Evolutionary conservation across 2,888 invertebrate genomes (phyloP), one percentile per base, ranked within the genome.

Genomic region (Laspeyria flexula): DNA sequence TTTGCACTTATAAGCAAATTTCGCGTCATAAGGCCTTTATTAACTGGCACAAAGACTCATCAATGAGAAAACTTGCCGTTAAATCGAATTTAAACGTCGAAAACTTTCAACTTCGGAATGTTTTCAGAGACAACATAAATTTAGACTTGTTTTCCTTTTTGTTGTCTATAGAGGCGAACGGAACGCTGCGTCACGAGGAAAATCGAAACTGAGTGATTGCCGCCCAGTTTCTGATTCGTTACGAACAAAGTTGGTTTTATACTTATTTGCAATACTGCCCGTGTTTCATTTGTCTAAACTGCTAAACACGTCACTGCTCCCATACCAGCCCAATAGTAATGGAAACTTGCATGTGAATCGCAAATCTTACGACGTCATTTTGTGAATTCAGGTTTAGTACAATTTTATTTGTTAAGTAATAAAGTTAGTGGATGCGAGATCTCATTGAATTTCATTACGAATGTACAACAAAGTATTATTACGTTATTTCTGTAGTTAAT

Each of bases 121-220:
- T 33, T 33, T 33, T 30, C 7, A 15, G 13, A 10, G 34, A 16
- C 10, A 10, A 15, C 33, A 43, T 42, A 55, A 52, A 64, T 55
- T 47, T 15, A 5, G 0, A 5, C 18, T 18, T 15, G 15, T 33
- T 33, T 1, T 12, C 12, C 4, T 12, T 12, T 13, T 3, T 12
- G 30, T 12, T 30, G 33, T 33, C 33, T 33, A 9, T 33, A 15
- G 5, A 11, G 3, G 3, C 6, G 13, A 15, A 33, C 15, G 15
- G 6, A 13, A 33, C n/a, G n/a, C n/a, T n/a, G n/a, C 13, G 5
- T 2, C 9, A 9, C 18, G 18, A 18, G 18, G 18, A 18, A n/a
- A n/a, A n/a, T n/a, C n/a, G n/a, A n/a, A n/a, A n/a, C n/a, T n/a
- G n/a, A n/a, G n/a, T n/a, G n/a, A n/a, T n/a, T n/a, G n/a, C n/a